Evolutionary conservation across 2,113 vertebrate genomes (phyloP).

Genomic region (Illadopsis cleaveri): DNA sequence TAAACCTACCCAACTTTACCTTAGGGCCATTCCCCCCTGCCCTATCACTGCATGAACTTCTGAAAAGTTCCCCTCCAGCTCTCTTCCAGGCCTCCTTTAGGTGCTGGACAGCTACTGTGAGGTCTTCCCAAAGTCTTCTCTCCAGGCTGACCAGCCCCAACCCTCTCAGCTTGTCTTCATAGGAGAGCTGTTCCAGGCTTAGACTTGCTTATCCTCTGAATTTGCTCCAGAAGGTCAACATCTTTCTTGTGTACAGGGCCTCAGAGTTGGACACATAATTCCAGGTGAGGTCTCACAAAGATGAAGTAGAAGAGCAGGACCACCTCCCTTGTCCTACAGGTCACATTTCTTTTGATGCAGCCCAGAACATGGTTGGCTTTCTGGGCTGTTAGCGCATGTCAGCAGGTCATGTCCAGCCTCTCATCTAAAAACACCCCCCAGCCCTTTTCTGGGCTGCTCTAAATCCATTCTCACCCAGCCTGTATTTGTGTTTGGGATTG

Average conservation of each 20-base stretch:
- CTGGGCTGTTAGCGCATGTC: neutral
- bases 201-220: neutral
- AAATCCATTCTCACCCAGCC: neutral
- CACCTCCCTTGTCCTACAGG: neutral
- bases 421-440: accelerated
- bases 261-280: neutral
- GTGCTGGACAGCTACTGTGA: neutral
- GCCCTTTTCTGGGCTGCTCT: neutral
- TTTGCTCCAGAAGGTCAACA: neutral
- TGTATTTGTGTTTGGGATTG: neutral
- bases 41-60: neutral
- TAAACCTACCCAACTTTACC: neutral
- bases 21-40: neutral
- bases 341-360: neutral
- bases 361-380: accelerated
- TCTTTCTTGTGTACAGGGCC: neutral
- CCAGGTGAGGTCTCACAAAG: neutral
- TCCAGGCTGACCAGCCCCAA: neutral
- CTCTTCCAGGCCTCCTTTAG: neutral
- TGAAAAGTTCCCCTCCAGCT: neutral
- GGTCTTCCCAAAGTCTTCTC: neutral
- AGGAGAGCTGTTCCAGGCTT: neutral
- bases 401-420: neutral
- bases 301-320: neutral
- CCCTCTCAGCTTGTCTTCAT: too few species aligned